Evolutionary conservation across 2,888 invertebrate genomes (phyloP), one percentile per base, ranked within the genome.

Genomic region (Schrankia costaestrigalis): DNA sequence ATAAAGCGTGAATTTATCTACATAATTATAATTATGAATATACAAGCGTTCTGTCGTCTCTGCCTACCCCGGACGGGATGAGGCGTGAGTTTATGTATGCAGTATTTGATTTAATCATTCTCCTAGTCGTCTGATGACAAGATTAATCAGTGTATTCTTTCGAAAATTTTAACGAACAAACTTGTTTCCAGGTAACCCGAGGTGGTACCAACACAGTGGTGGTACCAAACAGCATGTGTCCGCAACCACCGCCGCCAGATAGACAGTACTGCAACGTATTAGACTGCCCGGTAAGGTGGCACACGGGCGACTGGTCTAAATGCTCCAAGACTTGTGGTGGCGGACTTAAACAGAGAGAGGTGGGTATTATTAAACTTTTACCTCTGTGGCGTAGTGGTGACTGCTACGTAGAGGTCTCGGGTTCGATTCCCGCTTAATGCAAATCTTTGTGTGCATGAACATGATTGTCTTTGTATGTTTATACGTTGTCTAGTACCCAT

Each of bases 291-390:
- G 94, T 97, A 1, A 89, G 93, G 46, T 98, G 98, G 98, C 93
- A 93, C 53, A 89, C 93, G 0, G 93, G 93, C 0, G 93, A 95
- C 29, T 98, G 97, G 97, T 92, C 94, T 11, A 94, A 95, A 79
- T 99, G 98, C 72, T 95, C 95, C 8, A 95, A 94, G 71, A 91
- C 95, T n/a, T 99, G 98, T 69, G 97, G 97, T 0, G 95, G 95
- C 8, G 98, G 98, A 0, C 88, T 94, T 31, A 97, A 97, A 74
- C 93, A 92, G 31, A 91, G 98, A 52, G 91, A 92, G 46, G 92
- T 94, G 22, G 39, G 54, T 35, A 18, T 10, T 14, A 17, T 21
- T 19, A 9, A 24, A 24, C 3, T 24, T 24, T 2, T 8, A 19
- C 7, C n/a, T 4, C 17, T 15, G 17, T 15, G 17, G 17, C 17